Conservation (phyloP, 2,797 vertebrate genomes). For the Thamnophis elegans region DNA sequence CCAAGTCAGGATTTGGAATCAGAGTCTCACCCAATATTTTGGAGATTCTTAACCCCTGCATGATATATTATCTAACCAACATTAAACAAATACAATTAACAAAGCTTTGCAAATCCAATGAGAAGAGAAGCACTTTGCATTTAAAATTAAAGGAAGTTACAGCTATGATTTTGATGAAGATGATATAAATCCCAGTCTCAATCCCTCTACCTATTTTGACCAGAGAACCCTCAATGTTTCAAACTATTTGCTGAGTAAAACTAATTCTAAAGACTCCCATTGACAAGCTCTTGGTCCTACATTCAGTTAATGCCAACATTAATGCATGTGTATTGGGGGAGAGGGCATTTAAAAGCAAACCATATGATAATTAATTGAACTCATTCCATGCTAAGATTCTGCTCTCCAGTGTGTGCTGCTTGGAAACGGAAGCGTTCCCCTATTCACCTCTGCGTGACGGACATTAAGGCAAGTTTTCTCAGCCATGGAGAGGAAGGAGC, state of each 20-base stretch:
- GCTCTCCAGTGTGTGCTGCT: not conserved
- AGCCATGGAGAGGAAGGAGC: constrained; percentile 61
- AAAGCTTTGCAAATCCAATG: not conserved
- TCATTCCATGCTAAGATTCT: not conserved
- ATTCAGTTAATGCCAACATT: not conserved
- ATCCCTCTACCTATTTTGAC: not conserved
- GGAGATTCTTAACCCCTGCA: not conserved
- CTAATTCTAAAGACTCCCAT: not conserved
- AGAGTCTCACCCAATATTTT: not conserved
- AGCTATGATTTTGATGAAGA: not conserved
- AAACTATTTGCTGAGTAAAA: not conserved
- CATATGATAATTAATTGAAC: not conserved
- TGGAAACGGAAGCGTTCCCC: not conserved
- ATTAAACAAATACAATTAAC: not conserved
- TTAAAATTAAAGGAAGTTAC: not conserved
- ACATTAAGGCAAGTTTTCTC: constrained; percentile 74
- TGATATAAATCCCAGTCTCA: not conserved
- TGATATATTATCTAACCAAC: not conserved
- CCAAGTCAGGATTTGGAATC: not conserved
- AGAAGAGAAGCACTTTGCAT: not conserved
- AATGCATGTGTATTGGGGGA: not conserved
- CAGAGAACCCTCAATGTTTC: not conserved
- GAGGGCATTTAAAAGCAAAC: not conserved
- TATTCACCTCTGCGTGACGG: constrained; percentile 69
- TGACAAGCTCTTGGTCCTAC: not conserved